Evolutionary conservation across 2,888 invertebrate species (phyloP), one percentile per base, ranked within the genome.

Genomic region (Odontomyia ornata): DNA sequence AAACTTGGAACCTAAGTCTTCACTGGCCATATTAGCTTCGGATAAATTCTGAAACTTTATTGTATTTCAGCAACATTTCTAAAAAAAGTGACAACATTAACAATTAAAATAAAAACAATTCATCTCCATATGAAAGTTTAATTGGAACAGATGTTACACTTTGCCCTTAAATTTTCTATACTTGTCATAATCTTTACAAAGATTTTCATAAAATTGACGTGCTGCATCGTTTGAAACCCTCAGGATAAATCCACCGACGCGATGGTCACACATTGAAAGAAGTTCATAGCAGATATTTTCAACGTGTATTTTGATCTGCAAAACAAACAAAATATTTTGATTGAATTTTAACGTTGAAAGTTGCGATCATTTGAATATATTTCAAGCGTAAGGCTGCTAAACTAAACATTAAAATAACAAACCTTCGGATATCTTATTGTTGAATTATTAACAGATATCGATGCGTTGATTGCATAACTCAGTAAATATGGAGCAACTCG

Each of bases 131-230:
- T 9, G 13, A 56, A 18, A 56, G 18, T n/a, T 56, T 56, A 56
- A 7, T 56, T 56, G 9, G 13, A 1, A 56, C 9, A 56, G 13
- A 56, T 7, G n/a, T 60, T 1, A 60, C 60, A 86, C 84, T 80
- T 86, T 87, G 73, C 86, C 86, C 43, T 84, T 84, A 79, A 87
- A 87, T 67, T 85, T 86, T 80, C 84, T 83, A 77, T 86, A 84
- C 78, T 86, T 87, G 77, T 84, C 82, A 76, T 86, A 85, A 65
- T 86, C 86, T 80, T 84, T 86, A 23, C 84, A 81, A 25, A 86
- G 79, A 1, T 80, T 79, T 76, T 85, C 83, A 69, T 86, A 87
- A 46, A 85, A 81, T 23, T 84, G 83, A 36, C 84, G 82, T 13
- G 84, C 84, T 0, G 87, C 87, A 75, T 86, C 86, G 78, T 84